Conservation (phyloP, 2,113 vertebrate genomes). For the Oreamnos americanus region DNA sequence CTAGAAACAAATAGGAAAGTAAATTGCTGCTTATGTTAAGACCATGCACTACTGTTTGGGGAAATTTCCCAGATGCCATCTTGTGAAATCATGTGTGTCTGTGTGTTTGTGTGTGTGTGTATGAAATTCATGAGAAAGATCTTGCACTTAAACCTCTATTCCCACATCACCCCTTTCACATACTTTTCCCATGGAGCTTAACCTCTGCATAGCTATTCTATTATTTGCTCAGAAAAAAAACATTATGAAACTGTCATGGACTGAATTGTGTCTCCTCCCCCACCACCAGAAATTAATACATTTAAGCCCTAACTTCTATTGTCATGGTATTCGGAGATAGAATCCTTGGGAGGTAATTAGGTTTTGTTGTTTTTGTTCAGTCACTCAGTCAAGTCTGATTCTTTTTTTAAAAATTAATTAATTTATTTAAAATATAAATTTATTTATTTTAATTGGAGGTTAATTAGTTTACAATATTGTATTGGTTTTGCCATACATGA, state of each 20-base stretch:
- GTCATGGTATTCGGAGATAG: neutral
- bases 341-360: neutral
- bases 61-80: neutral
- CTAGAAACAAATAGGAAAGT: neutral
- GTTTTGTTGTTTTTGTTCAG: neutral
- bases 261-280: neutral
- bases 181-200: neutral
- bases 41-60: neutral
- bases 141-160: neutral
- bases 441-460: no score
- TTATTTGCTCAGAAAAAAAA: neutral
- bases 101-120: neutral
- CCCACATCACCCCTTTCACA: neutral
- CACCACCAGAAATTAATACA: neutral
- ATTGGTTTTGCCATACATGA: no score
- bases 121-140: neutral
- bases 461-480: no score
- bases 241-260: neutral
- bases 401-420: no score
- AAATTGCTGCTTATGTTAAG: neutral
- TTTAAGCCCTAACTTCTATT: neutral
- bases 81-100: neutral
- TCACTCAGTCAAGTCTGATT: neutral
- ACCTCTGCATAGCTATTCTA: neutral
- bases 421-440: no score